A percentile compares a stretch with the other conserved stretches of the same genome.
Evolutionary conservation across 2,888 invertebrate genomes (phyloP).

Genomic region (Noctuana brunneofusca): DNA sequence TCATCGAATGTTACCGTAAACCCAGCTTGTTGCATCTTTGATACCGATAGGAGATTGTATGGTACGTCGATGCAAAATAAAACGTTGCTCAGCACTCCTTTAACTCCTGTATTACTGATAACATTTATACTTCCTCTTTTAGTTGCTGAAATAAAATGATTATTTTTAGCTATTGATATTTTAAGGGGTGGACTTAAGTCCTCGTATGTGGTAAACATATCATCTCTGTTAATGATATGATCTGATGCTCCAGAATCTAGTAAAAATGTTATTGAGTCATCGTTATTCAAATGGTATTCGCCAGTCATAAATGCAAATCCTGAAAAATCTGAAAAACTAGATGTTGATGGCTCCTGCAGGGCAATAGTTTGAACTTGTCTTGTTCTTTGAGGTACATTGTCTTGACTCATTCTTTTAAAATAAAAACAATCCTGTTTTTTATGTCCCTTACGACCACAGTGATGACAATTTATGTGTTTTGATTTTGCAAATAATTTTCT

Average conservation of each 20-base stretch:
- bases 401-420: background rate
- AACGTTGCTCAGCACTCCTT: too few relatives aligned
- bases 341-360: slow-evolving; percentile 24
- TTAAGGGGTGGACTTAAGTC: slow-evolving; percentile 42
- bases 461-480: slow-evolving; percentile 3
- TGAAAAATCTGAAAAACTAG: too few relatives aligned
- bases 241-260: slow-evolving; percentile 41
- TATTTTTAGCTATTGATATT: slow-evolving; percentile 49
- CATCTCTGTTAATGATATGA: slow-evolving; percentile 41
- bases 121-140: too few relatives aligned
- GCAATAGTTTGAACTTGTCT: slow-evolving; percentile 38
- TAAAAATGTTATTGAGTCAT: slow-evolving; percentile 34
- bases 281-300: too few relatives aligned
- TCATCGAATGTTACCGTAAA: too few relatives aligned
- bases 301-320: slow-evolving; percentile 41
- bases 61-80: too few relatives aligned
- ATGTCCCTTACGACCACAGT: background rate
- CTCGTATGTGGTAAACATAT: slow-evolving; percentile 36
- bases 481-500: too few relatives aligned
- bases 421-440: background rate
- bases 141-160: slow-evolving; percentile 38
- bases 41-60: too few relatives aligned
- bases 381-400: background rate
- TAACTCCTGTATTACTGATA: too few relatives aligned
- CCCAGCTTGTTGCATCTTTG: too few relatives aligned